These are phyloP conservation scores for Ichneumoninae sp. DNA, from an alignment of 2,888 invertebrate species.

Conservation along the genomic window DNA sequence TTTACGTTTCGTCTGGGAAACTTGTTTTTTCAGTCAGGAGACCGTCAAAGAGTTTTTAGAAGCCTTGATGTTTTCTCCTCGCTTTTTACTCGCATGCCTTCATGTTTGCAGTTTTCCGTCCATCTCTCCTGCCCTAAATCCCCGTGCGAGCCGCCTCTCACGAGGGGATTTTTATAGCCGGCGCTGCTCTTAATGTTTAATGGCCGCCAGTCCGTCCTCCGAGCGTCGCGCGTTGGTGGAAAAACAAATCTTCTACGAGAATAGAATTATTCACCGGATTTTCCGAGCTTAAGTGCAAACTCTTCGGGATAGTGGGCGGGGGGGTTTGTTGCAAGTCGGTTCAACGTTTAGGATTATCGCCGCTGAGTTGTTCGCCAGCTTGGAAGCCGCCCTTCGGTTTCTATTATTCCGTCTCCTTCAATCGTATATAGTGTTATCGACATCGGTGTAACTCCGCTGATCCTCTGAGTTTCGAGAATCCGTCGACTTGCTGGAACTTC, in stretches of 20 bases:
- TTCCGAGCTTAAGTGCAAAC: constrained; percentile 65
- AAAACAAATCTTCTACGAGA: constrained; percentile 66
- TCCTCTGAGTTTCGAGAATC: not conserved
- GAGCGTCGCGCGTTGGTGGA: constrained; percentile 29
- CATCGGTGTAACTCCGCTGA: not conserved
- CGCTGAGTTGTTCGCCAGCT: constrained; percentile 30
- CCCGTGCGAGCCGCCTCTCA: constrained; percentile 30
- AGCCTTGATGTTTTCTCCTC: not conserved
- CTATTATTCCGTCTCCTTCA: not conserved
- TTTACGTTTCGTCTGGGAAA: not conserved
- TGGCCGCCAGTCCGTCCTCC: constrained; percentile 60
- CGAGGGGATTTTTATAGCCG: constrained; percentile 73
- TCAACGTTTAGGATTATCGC: constrained; percentile 68
- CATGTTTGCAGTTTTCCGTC: constrained; percentile 18
- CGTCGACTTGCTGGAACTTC: not conserved
- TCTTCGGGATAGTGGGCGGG: not conserved
- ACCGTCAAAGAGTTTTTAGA: not conserved
- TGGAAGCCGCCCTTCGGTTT: constrained; percentile 23
- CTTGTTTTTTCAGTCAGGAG: not conserved
- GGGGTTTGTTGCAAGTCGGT: constrained; percentile 67
- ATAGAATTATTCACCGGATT: constrained; percentile 72
- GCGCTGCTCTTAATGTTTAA: constrained; percentile 78
- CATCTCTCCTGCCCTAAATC: constrained; percentile 46
- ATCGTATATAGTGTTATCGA: constrained; percentile 1
- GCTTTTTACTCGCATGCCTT: not conserved